phyloP scores from a whole-genome alignment of 37 sponge, comb jelly and placozoan genomes.

The Ephydatia muelleri region DNA sequence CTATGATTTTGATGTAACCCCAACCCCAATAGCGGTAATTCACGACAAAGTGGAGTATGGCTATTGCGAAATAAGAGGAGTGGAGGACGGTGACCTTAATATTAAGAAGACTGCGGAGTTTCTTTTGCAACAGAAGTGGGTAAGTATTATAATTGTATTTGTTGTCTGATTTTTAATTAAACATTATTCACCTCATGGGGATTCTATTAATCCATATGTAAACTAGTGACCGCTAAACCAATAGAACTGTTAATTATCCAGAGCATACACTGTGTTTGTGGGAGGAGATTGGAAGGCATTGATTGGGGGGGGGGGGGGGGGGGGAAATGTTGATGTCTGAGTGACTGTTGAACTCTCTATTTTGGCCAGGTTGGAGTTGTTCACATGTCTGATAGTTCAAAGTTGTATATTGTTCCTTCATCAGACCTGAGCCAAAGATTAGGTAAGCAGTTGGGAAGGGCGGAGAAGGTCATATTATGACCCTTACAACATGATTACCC shows the following conservation, averaged over 20 bases:
- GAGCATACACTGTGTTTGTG: constrained; percentile 22
- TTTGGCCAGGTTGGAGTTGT: constrained; percentile 53
- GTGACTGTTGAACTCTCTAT: background rate
- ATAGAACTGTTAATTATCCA: too few relatives aligned
- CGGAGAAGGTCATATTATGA: too few relatives aligned
- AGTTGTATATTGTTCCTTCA: constrained; percentile 56
- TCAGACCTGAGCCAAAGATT: constrained; percentile 49
- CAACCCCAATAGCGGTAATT: too few relatives aligned
- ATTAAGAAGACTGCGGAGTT: constrained; percentile 54
- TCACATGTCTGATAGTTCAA: constrained; percentile 30
- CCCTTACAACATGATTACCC: too few relatives aligned
- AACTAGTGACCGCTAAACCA: too few relatives aligned
- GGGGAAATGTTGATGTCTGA: background rate
- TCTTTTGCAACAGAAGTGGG: constrained; percentile 35
- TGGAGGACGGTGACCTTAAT: constrained; percentile 23
- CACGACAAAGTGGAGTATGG: constrained; percentile 1
- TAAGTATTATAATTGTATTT: constrained; percentile 6
- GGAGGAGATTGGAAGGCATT: constrained; percentile 4
- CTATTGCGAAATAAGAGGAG: constrained; percentile 48
- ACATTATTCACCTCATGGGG: too few relatives aligned
- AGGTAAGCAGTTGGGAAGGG: constrained; percentile 25
- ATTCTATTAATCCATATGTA: too few relatives aligned
- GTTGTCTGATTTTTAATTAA: background rate
- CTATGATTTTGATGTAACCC: background rate
- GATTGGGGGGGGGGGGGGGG: background rate